Base-by-base conservation (phyloP, 2,113 vertebrate genomes). In the Cettia cetti region DNA sequence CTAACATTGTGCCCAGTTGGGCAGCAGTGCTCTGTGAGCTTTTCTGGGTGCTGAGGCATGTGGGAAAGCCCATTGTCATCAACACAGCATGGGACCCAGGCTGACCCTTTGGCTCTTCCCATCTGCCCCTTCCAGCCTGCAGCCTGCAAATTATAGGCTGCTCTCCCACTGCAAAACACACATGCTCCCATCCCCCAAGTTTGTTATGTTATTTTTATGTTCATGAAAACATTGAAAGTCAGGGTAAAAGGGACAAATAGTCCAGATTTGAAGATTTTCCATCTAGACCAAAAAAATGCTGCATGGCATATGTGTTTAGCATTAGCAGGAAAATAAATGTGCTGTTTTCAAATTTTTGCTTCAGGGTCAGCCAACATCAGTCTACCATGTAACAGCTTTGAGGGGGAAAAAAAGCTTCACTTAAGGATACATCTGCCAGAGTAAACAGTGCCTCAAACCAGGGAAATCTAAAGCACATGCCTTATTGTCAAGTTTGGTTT, bases 401-500 rank as follows among this genome's bases (percentile, higher is more conserved):
- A 92, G 85, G 66, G 53, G 95, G 86, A 77, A 96, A 94, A 95
- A 96, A 96, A 96, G 80, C 85, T 96, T 93, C 95, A 87, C 94
- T 95, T 97, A 80, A 96, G 87, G 92, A 97, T 93, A 89, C 86
- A 63, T 47, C 93, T 97, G 97, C 97, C 98, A 98, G 96, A 97
- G 95, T 98, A 98, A 98, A 98, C 97, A 97, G 93, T 95, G 94
- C 93, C 75, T 92, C 96, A 95, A 97, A 98, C 94, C 96, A 96
- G 97, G 94, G 71, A 98, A 97, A 98, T 97, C 94, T 95, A 98
- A 98, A 98, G 97, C 96, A 97, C 96, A 97, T 98, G 97, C 95
- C 60, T 97, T 97, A 97, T 97, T 97, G 96, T 98, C 97, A 98
- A 94, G 93, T 97, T 97, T 97, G 95, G 96, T 96, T 97, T 96